These are phyloP conservation scores for Zhuqinia jingwanae DNA, from an alignment of 2,888 invertebrate species.

Conservation along the genomic window DNA sequence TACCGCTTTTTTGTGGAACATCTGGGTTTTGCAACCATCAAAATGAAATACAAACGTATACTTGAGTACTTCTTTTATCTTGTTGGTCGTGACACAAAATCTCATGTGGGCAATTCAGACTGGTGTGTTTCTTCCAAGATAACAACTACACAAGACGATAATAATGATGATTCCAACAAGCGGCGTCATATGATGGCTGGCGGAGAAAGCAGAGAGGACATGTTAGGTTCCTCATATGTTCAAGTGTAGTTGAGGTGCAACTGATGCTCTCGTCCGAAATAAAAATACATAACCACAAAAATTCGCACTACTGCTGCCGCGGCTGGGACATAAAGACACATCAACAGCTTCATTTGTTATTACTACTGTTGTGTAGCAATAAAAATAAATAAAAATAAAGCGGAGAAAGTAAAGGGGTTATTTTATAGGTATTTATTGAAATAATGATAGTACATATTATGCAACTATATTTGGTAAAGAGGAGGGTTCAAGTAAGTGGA, in stretches of 20 bases:
- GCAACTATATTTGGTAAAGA: neutral
- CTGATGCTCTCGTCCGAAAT: slow-evolving; percentile 10
- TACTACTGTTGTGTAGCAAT: neutral
- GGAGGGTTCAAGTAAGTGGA: neutral
- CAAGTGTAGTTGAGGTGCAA: slow-evolving; percentile 19
- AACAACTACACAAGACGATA: neutral
- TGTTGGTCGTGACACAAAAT: slow-evolving; percentile 47
- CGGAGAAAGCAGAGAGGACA: neutral
- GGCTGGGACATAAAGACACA: neutral
- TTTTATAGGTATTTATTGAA: slow-evolving; percentile 9
- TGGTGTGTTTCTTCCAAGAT: slow-evolving; percentile 24
- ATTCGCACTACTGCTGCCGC: neutral
- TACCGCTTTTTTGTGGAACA: slow-evolving; percentile 7
- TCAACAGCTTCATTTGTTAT: slow-evolving; percentile 29
- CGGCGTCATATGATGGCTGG: slow-evolving; percentile 23
- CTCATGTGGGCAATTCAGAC: slow-evolving; percentile 59
- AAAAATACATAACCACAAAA: neutral
- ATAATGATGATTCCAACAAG: slow-evolving; percentile 26
- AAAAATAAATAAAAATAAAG: neutral
- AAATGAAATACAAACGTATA: slow-evolving; percentile 52
- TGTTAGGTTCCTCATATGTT: neutral
- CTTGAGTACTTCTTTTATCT: slow-evolving; percentile 55
- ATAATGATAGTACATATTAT: neutral
- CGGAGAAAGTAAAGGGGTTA: neutral
- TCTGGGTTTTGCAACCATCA: slow-evolving; percentile 45